A percentile compares a stretch with the other conserved stretches of the same genome.
These are phyloP conservation scores for Drosophila sordidula DNA, from an alignment of 2,888 invertebrate species.

Conservation along the genomic window DNA sequence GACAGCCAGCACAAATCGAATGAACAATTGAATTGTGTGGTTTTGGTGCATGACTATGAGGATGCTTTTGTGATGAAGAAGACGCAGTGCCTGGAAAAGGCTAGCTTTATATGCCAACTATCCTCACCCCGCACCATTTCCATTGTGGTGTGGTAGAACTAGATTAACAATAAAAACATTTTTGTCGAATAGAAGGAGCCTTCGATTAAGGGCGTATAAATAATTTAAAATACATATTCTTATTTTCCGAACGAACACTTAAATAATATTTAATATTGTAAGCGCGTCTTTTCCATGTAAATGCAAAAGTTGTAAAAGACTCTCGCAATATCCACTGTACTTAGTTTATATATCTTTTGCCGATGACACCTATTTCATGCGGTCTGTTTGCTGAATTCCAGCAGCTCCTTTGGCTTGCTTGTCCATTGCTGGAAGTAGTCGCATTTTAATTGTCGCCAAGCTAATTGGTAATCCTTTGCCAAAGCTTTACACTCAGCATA, in stretches of 20 bases:
- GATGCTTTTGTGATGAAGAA: slow-evolving; percentile 34
- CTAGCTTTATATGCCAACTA: slow-evolving; percentile 31
- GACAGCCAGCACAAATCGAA: not conserved
- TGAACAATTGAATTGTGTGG: slow-evolving; percentile 20
- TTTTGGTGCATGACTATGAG: slow-evolving; percentile 12
- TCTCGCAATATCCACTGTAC: too few relatives aligned
- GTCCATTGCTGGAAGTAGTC: slow-evolving; percentile 87
- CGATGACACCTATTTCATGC: not conserved
- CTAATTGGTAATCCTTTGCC: slow-evolving; percentile 77
- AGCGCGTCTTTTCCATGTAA: too few relatives aligned
- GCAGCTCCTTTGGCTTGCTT: slow-evolving; percentile 84
- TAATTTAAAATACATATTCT: too few relatives aligned
- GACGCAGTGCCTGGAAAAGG: slow-evolving; percentile 11
- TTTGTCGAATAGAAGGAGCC: too few relatives aligned
- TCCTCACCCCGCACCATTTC: slow-evolving; percentile 32
- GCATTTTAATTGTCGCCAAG: slow-evolving; percentile 86
- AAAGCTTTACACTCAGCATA: slow-evolving; percentile 74
- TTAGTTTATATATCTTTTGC: too few relatives aligned
- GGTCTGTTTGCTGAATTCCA: slow-evolving; percentile 47
- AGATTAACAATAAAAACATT: too few relatives aligned
- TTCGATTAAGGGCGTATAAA: too few relatives aligned
- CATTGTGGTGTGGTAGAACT: slow-evolving; percentile 32
- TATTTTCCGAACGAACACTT: too few relatives aligned
- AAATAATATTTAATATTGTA: too few relatives aligned
- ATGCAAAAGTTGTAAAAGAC: too few relatives aligned